Conservation (phyloP, 2,797 vertebrate species). For the Varecia variegata region DNA sequence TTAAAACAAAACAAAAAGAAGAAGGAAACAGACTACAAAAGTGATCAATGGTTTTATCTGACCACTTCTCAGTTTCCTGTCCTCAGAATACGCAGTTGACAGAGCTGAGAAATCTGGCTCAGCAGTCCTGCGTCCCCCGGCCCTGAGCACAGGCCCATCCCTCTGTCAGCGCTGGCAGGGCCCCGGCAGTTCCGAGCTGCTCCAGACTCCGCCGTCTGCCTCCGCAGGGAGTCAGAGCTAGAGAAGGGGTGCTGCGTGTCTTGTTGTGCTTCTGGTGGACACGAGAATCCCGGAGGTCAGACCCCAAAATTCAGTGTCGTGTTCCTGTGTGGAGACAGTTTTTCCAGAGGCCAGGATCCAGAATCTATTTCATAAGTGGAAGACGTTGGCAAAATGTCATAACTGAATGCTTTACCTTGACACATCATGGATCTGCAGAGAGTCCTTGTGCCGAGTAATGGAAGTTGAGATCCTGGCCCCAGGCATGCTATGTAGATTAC, state of each 20-base stretch:
- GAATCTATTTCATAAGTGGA: background rate
- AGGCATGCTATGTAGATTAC: background rate
- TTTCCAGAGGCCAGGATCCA: background rate
- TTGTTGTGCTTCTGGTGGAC: background rate
- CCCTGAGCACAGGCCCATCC: background rate
- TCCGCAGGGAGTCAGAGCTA: background rate
- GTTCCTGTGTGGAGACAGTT: background rate
- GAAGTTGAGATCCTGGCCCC: background rate
- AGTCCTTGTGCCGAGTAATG: accelerated
- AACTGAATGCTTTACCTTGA: background rate
- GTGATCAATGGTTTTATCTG: background rate
- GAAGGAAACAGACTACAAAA: background rate
- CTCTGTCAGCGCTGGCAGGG: background rate
- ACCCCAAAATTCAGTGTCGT: background rate
- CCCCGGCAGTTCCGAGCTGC: background rate
- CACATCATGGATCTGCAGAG: background rate
- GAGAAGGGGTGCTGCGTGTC: accelerated
- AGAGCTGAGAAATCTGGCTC: background rate
- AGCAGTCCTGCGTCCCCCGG: background rate
- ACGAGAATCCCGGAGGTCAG: background rate
- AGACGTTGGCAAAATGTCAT: background rate
- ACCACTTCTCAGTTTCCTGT: background rate
- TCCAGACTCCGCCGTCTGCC: background rate
- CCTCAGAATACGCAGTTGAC: background rate
- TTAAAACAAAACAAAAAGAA: background rate